Evolutionary conservation across 2,888 invertebrate genomes (phyloP), one percentile per base, ranked within the genome.

Genomic region (Mechanitis messenoides): DNA sequence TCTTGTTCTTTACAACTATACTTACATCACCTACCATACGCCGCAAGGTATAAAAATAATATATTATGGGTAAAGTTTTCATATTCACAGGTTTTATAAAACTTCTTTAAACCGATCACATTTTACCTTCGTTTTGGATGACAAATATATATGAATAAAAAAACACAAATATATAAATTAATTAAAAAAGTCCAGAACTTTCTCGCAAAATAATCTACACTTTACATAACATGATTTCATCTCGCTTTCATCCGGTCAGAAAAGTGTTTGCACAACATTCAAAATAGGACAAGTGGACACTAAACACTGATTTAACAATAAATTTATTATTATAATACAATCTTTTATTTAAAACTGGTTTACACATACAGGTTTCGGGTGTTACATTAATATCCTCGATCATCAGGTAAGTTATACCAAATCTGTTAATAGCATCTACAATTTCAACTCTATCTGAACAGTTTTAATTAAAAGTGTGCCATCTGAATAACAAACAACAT

Each of bases 401-500:
- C 28, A 47, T 20, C 47, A 20, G 20, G 7, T 20, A 20, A 28
- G 20, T 20, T 20, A 47, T 28, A 47, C n/a, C 7, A 47, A 28
- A 20, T 28, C 50, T 56, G 50, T 53, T 56, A 56, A 28, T n/a
- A 55, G 47, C 53, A 20, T 20, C 20, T 20, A 20, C 45, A 61
- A 59, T 50, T 12, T 50, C 58, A 53, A 55, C 42, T 47, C 33
- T 33, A 61, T 56, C 42, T 57, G 42, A 55, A 60, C 59, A 45
- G 45, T 47, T 47, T 50, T 50, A 50, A 50, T 31, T 50, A n/a
- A 31, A 50, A 50, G 50, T 6, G 28, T 31, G 50, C 31, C 9
- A 31, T 42, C 42, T 31, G 50, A 45, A 33, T 38, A 64, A 61
- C 58, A 55, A 61, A 66, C 61, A 56, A 64, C 66, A 66, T 59